phyloP scores from a whole-genome alignment of 2,797 vertebrate species.

The Peromyscus attwateri region DNA sequence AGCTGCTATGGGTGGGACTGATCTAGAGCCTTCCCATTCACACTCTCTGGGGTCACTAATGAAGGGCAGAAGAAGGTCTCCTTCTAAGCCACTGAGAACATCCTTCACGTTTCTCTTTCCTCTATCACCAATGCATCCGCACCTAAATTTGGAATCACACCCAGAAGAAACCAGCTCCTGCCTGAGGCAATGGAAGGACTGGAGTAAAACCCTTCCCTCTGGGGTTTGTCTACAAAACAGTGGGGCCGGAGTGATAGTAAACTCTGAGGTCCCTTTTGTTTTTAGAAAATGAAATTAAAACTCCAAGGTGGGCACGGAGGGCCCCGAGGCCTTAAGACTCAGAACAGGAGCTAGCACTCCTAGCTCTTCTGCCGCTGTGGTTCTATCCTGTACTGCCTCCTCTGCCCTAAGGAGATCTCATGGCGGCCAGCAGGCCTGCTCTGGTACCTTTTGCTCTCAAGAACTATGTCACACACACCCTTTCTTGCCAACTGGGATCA shows the following conservation, averaged over 20 bases:
- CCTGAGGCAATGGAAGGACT: too few species aligned
- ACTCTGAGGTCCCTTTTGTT: background rate
- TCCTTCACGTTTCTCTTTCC: background rate
- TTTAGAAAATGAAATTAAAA: background rate
- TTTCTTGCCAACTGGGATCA: background rate
- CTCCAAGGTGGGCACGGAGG: background rate
- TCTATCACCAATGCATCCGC: background rate
- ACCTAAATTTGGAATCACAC: background rate
- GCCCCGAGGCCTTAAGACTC: background rate
- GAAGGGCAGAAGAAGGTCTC: background rate
- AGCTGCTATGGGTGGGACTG: background rate
- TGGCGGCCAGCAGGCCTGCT: too few species aligned
- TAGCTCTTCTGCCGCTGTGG: background rate
- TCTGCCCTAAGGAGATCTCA: background rate
- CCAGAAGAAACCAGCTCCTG: background rate
- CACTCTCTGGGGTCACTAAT: background rate
- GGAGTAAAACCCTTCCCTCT: background rate
- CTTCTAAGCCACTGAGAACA: background rate
- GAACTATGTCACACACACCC: background rate
- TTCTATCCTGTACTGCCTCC: fast-evolving
- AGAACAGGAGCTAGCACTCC: background rate
- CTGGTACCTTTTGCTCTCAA: background rate
- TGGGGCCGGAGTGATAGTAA: background rate
- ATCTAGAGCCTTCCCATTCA: background rate
- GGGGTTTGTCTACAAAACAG: background rate